Evolutionary conservation across 1,140 invertebrate genomes (phyloP).

Genomic region (Ostrea edulis): DNA sequence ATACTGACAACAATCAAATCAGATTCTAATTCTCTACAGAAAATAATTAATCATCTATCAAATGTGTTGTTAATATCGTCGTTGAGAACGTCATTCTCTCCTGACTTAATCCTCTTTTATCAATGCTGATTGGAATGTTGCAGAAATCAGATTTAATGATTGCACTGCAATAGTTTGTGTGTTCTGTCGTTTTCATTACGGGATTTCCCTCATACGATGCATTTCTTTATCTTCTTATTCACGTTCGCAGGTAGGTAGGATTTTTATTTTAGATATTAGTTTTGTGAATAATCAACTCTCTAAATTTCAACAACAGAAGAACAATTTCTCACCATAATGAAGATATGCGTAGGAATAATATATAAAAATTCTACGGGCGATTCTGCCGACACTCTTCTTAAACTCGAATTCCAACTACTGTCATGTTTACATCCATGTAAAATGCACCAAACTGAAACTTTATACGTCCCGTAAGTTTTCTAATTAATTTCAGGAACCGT

Average conservation of each 20-base stretch:
- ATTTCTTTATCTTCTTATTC: not conserved
- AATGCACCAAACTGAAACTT: no score
- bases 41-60: not conserved
- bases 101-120: not conserved
- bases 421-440: no score
- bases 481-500: not conserved
- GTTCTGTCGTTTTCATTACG: not conserved
- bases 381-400: no score
- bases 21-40: not conserved
- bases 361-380: no score
- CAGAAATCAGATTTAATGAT: not conserved
- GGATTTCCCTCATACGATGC: not conserved
- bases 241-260: not conserved
- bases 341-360: no score
- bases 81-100: not conserved
- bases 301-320: no score
- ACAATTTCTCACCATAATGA: no score
- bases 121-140: slow-evolving; percentile 9
- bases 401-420: no score
- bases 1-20: no score
- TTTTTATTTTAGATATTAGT: not conserved
- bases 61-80: not conserved
- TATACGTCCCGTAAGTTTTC: not conserved
- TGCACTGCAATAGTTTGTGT: not conserved
- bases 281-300: not conserved